Percentiles rank a stretch among this genome's conserved stretches.
These are phyloP conservation scores for Epiblema foenella DNA, from an alignment of 2,888 invertebrate genomes.

Conservation along the genomic window DNA sequence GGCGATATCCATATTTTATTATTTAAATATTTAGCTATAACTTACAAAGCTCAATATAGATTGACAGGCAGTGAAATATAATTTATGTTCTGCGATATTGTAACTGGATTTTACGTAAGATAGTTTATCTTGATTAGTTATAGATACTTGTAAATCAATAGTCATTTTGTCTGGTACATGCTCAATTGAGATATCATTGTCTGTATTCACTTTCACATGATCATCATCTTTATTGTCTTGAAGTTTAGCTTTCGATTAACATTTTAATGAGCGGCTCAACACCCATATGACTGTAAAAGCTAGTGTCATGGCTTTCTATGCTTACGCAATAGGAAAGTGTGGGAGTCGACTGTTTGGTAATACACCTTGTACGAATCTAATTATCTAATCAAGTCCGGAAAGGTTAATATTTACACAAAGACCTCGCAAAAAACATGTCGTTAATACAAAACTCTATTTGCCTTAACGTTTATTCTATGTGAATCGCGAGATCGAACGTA, in stretches of 20 bases:
- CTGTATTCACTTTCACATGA: slow-evolving; percentile 37
- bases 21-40: slow-evolving; percentile 35
- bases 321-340: slow-evolving; percentile 53
- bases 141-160: slow-evolving; percentile 15
- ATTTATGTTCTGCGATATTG: slow-evolving; percentile 37
- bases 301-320: slow-evolving; percentile 49
- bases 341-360: slow-evolving; percentile 50
- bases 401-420: slow-evolving; percentile 20
- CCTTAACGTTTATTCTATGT: slow-evolving; percentile 10
- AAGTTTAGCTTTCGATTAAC: slow-evolving; percentile 38
- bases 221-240: slow-evolving; percentile 36
- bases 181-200: slow-evolving; percentile 32
- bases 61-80: slow-evolving; percentile 35
- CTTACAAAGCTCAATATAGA: slow-evolving; percentile 30
- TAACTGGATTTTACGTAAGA: slow-evolving; percentile 15
- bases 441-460: background rate
- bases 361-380: slow-evolving; percentile 40
- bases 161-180: background rate
- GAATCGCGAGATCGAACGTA: background rate
- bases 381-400: slow-evolving; percentile 25
- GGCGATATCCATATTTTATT: slow-evolving; percentile 25
- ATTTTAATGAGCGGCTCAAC: slow-evolving; percentile 42
- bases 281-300: slow-evolving; percentile 44
- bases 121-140: background rate
- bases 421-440: slow-evolving; percentile 10